phyloP scores from a whole-genome alignment of 2,113 vertebrate genomes.

The Heterocephalus glaber region DNA sequence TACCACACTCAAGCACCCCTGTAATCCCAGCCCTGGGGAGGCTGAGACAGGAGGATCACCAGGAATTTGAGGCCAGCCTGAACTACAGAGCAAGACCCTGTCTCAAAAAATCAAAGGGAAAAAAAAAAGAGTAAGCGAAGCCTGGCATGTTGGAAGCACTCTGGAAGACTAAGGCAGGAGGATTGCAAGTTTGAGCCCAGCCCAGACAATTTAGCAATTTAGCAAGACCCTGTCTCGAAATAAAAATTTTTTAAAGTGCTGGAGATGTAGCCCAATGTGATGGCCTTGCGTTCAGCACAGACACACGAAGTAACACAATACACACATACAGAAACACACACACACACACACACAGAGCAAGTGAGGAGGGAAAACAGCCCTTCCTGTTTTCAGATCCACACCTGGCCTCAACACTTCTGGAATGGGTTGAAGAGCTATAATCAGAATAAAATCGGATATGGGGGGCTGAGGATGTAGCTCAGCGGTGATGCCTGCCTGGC shows the following conservation, averaged over 20 bases:
- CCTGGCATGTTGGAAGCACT: neutral
- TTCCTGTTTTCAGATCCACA: neutral
- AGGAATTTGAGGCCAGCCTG: too few relatives aligned
- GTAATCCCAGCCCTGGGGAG: neutral
- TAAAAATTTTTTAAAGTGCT: neutral
- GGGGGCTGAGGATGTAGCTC: too few relatives aligned
- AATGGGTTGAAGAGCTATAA: neutral
- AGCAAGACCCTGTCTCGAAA: neutral
- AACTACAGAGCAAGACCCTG: too few relatives aligned
- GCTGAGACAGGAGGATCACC: too few relatives aligned
- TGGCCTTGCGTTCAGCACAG: neutral
- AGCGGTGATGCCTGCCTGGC: too few relatives aligned
- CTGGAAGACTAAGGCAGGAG: neutral
- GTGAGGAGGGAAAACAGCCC: too few relatives aligned
- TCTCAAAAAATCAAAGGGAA: too few relatives aligned
- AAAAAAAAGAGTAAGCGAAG: too few relatives aligned
- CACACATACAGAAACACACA: neutral
- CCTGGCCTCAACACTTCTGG: neutral
- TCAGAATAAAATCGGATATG: neutral
- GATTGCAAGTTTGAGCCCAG: neutral
- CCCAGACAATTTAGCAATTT: neutral
- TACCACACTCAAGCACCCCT: neutral
- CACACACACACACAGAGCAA: neutral
- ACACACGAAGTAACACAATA: neutral
- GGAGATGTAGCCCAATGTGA: neutral